Evolutionary conservation across 2,797 vertebrate species (phyloP).

Genomic region (Poeciliopsis paucimaculata): DNA sequence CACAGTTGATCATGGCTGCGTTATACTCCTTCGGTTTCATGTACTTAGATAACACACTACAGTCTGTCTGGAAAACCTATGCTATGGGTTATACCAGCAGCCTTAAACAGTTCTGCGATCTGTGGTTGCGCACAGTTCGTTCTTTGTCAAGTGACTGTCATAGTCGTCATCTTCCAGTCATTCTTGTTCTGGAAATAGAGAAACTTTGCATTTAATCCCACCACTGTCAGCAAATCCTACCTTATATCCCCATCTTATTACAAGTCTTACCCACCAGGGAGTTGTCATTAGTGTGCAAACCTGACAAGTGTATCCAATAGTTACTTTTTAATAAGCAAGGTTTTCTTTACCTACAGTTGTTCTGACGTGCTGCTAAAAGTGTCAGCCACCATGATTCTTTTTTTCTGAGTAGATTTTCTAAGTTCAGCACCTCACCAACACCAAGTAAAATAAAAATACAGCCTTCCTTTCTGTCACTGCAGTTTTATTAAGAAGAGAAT

Average conservation of each 20-base stretch:
- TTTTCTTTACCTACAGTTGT: neutral
- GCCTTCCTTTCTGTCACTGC: neutral
- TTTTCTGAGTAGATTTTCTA: neutral
- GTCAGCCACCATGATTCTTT: neutral
- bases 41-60: neutral
- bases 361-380: neutral
- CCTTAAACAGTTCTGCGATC: neutral
- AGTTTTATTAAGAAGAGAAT: neutral
- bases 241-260: neutral
- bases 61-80: neutral
- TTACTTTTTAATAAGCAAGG: neutral
- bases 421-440: neutral
- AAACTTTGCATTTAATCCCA: neutral
- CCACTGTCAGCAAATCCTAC: neutral
- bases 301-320: neutral
- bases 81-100: neutral
- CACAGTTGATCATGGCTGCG: neutral
- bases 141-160: constrained; percentile 1
- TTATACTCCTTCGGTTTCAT: neutral
- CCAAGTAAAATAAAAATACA: neutral
- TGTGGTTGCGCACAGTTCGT: neutral
- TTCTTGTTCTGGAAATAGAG: neutral
- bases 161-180: neutral
- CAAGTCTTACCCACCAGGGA: neutral
- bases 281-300: neutral